phyloP scores from a whole-genome alignment of 2,113 vertebrate species.

The Struthio camelus region DNA sequence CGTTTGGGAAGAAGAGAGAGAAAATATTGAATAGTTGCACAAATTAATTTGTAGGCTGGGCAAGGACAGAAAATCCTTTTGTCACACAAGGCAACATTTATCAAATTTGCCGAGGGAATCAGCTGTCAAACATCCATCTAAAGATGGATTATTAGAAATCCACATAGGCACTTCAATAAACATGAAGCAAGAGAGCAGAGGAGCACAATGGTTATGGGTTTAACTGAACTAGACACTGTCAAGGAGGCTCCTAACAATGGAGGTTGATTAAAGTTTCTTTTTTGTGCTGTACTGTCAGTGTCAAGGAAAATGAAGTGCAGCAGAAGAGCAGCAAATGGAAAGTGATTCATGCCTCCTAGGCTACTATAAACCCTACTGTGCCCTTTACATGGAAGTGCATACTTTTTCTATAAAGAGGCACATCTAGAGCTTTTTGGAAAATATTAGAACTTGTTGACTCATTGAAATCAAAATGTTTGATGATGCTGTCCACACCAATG shows the following conservation, averaged over 20 bases:
- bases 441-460: slow-evolving; percentile 26
- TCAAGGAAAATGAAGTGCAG: not conserved
- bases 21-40: not conserved
- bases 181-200: not conserved
- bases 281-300: not conserved
- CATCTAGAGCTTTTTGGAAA: not conserved
- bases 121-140: not conserved
- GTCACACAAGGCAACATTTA: not conserved
- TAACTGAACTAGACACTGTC: not conserved
- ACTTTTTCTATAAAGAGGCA: not conserved
- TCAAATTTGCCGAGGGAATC: not conserved
- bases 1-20: not conserved
- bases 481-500: not conserved
- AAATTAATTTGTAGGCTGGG: not conserved
- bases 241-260: not conserved
- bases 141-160: not conserved
- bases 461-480: slow-evolving; percentile 7
- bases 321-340: not conserved
- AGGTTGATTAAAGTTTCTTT: not conserved
- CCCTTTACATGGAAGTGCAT: not conserved
- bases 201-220: not conserved
- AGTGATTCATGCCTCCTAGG: not conserved
- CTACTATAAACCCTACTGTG: not conserved
- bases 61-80: not conserved
- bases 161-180: not conserved